Evolutionary conservation across 1,140 invertebrate species (phyloP).

Genomic region (Listronotus oregonensis): DNA sequence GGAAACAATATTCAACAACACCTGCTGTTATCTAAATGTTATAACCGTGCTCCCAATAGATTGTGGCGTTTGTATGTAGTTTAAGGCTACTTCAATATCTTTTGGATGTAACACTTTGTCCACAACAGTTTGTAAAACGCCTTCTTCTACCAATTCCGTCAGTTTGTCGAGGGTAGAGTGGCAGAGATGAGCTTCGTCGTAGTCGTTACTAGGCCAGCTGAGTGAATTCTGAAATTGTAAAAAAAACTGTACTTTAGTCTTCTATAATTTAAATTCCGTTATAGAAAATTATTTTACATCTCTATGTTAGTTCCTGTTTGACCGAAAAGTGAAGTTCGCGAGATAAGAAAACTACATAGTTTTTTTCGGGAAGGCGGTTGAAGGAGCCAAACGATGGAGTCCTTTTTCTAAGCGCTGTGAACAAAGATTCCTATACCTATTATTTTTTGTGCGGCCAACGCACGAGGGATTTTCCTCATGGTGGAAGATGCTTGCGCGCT

Average conservation of each 20-base stretch:
- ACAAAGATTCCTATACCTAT: no score
- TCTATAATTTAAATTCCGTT: no score
- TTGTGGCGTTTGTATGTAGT: conserved; percentile 67
- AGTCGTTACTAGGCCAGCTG: conserved; percentile 47
- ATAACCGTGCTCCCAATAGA: conserved; percentile 77
- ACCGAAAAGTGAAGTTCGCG: no score
- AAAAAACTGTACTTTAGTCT: no score
- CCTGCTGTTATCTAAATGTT: conserved; percentile 63
- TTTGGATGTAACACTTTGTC: conserved; percentile 69
- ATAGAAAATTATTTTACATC: no score
- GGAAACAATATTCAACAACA: background rate
- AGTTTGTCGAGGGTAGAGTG: conserved; percentile 59
- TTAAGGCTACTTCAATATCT: conserved; percentile 71
- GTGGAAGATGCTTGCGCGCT: no score
- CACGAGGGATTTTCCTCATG: no score
- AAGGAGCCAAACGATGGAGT: no score
- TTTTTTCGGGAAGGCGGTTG: no score
- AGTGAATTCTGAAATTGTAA: conserved; percentile 34
- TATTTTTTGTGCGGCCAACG: no score
- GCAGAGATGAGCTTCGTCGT: conserved; percentile 59
- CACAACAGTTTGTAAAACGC: conserved; percentile 64
- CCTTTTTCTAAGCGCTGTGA: no score
- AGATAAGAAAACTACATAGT: background rate
- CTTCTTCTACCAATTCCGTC: conserved; percentile 60
- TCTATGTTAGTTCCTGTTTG: no score